Conservation (phyloP, 2,113 vertebrate genomes). For the Microcebus murinus region DNA sequence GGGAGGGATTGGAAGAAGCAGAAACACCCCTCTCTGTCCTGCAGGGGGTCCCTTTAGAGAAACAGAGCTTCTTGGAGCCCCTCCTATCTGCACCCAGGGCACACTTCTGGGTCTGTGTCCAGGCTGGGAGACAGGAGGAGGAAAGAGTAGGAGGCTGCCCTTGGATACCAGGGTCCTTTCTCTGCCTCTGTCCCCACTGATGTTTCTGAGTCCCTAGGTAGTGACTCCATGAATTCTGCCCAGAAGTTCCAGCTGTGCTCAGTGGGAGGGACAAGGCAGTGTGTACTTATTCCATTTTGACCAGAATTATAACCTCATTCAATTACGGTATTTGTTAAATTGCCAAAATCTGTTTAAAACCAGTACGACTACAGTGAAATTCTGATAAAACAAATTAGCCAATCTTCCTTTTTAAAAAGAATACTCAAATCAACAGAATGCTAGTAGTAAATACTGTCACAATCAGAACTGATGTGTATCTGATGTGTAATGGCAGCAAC, state of each 20-base stretch:
- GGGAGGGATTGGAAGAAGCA: not conserved
- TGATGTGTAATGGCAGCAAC: too few species aligned
- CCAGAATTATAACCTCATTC: not conserved
- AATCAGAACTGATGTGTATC: accelerated
- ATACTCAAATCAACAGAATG: not conserved
- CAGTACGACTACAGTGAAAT: not conserved
- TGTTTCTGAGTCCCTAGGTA: not conserved
- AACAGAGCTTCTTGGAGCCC: not conserved
- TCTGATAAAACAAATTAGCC: not conserved
- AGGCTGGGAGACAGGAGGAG: not conserved
- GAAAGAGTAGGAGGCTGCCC: too few species aligned
- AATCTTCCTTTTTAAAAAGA: not conserved
- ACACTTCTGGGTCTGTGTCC: not conserved
- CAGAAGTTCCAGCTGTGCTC: not conserved
- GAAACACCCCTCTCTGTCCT: not conserved
- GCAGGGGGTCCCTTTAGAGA: not conserved
- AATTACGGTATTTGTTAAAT: not conserved
- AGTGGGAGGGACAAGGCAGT: not conserved
- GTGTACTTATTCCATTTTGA: not conserved
- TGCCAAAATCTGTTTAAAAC: not conserved
- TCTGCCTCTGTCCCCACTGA: not conserved
- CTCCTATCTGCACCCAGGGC: too few species aligned
- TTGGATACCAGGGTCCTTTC: not conserved
- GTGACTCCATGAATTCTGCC: not conserved
- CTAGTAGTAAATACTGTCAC: too few species aligned